A percentile compares a stretch with the other conserved stretches of the same genome.
Conservation (phyloP, 1,140 invertebrate species). For the Stegodyphus dumicola region DNA sequence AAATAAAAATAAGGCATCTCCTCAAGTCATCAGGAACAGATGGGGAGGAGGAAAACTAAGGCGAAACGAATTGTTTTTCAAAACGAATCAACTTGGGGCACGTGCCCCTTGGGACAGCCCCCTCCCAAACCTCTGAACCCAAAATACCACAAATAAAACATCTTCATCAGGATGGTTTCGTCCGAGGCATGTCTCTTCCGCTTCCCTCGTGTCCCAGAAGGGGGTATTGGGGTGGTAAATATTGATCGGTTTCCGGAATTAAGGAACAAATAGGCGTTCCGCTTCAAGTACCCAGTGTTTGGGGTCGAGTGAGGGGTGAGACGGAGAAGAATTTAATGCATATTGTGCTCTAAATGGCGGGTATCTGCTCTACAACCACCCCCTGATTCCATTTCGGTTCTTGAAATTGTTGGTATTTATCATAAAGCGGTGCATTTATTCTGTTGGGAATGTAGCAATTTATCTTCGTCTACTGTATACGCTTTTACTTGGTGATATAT, state of each 20-base stretch:
- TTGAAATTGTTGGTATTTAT: not conserved
- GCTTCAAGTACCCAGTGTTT: slow-evolving; percentile 11
- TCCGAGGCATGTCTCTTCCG: not conserved
- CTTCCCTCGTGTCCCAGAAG: slow-evolving; percentile 8
- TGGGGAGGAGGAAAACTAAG: slow-evolving; percentile 1
- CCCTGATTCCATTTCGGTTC: not conserved
- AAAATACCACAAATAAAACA: slow-evolving; percentile 47
- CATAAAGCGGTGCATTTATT: not conserved
- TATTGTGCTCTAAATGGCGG: slow-evolving; percentile 32
- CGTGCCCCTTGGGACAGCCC: not conserved
- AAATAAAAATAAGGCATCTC: not conserved
- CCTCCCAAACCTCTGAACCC: slow-evolving; percentile 5
- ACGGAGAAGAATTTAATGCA: slow-evolving; percentile 34
- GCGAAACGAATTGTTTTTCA: slow-evolving; percentile 24
- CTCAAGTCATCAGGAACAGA: slow-evolving; percentile 3
- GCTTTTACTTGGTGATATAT: too few relatives aligned
- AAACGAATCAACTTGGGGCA: slow-evolving; percentile 26
- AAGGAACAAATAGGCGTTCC: slow-evolving; percentile 54
- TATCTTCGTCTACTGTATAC: too few relatives aligned
- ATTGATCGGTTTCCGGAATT: slow-evolving; percentile 50
- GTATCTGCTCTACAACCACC: not conserved
- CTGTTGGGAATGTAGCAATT: not conserved
- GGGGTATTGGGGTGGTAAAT: slow-evolving; percentile 13
- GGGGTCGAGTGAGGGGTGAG: too few relatives aligned
- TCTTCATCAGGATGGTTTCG: slow-evolving; percentile 17